Evolutionary conservation across 2,888 invertebrate species (phyloP).

Genomic region (Hypsopygia costalis): DNA sequence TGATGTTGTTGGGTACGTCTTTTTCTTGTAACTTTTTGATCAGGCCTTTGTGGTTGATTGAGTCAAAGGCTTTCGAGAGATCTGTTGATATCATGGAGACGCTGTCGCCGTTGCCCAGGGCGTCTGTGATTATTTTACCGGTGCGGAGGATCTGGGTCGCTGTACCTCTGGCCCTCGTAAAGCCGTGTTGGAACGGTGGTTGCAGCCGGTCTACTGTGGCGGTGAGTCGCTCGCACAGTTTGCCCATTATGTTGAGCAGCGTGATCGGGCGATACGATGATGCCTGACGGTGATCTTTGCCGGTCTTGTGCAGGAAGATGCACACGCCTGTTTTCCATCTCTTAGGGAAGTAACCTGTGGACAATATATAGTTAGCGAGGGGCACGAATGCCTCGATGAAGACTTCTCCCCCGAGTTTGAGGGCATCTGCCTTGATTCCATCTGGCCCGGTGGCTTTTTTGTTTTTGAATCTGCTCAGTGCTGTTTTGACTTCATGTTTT

Average conservation of each 20-base stretch:
- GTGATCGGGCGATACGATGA: neutral
- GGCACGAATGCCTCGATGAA: neutral
- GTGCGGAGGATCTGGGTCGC: slow-evolving; percentile 15
- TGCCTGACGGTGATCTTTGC: neutral
- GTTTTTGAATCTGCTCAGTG: slow-evolving; percentile 8
- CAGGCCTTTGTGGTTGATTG: neutral
- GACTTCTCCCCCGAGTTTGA: slow-evolving; percentile 14
- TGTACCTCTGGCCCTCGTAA: slow-evolving; percentile 13
- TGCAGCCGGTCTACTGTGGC: slow-evolving; percentile 6
- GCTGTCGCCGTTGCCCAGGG: neutral
- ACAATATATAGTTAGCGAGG: no score
- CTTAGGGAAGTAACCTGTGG: neutral
- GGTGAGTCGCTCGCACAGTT: slow-evolving; percentile 11
- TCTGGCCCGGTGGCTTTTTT: slow-evolving; percentile 13
- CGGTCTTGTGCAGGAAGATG: neutral
- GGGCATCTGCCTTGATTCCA: slow-evolving; percentile 9
- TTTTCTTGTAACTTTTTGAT: neutral
- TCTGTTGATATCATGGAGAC: neutral
- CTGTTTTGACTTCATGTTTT: slow-evolving; percentile 3
- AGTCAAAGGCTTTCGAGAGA: neutral
- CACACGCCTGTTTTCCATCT: neutral
- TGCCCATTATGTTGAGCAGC: slow-evolving; percentile 14
- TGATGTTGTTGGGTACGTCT: neutral
- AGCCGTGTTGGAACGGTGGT: slow-evolving; percentile 14
- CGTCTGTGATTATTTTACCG: slow-evolving; percentile 13